Evolutionary conservation across 2,888 invertebrate genomes (phyloP), one percentile per base, ranked within the genome.

Genomic region (Polydrusus tereticollis): DNA sequence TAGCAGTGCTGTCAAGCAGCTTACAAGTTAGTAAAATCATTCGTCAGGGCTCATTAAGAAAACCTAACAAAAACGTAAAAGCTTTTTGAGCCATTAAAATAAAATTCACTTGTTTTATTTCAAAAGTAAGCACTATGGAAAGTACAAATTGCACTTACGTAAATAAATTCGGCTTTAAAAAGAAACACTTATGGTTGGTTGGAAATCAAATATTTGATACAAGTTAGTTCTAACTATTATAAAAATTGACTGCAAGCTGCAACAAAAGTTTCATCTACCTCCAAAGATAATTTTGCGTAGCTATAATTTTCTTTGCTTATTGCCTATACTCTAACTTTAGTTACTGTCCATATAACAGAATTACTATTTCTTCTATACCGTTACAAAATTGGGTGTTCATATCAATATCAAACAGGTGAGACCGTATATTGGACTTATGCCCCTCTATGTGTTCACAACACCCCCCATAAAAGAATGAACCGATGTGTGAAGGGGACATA

Each of bases 31-130:
- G 23, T 50, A 58, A 65, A 64, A 70, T 70, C 70, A 65, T 64
- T 65, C 70, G 64, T 64, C 64, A 36, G 38, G 57, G 63, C 64
- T 57, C 64, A 64, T 69, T 69, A 69, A 55, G 43, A 63, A 45
- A 43, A 45, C 43, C 43, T 52, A 66, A 66, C 66, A 57, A 66
- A 43, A 59, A 66, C 58, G 33, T 43, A 58, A 66, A 68, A 68
- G 45, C 68, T 38, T 59, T 68, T 50, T 33, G 33, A 59, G 45
- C 45, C 60, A 50, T 52, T 68, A 60, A 68, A 59, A 47, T 68
- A 50, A 68, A 68, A 60, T 50, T 23, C 58, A 58, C 29, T 57
- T 18, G 36, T 45, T 57, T 55, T 47, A 29, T 58, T 58, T 58
- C 26, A 47, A 64, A 41, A 64, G 55, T 55, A 50, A 12, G 36